Base-by-base conservation (phyloP, 1,140 invertebrate species). In the Hyles vespertilio region DNA sequence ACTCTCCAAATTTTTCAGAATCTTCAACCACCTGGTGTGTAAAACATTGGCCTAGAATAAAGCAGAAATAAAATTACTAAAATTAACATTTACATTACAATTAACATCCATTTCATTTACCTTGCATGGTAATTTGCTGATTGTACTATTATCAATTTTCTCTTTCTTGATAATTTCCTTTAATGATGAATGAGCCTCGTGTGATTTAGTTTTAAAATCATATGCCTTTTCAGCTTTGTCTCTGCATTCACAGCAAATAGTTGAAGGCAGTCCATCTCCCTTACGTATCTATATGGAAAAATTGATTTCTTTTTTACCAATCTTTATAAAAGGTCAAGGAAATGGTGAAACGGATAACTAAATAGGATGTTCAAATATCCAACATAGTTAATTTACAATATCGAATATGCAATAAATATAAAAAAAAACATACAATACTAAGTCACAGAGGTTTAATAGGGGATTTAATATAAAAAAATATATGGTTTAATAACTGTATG, bases 211-310 rank as follows among this genome's bases (percentile, higher is more conserved):
- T 55, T 67, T 81, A 58, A 83, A 87, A 44, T 77, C 63, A 72
- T 70, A 83, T 40, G 81, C 84, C 47, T 66, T 78, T 6, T 46
- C 54, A 4, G 76, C 81, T 53, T 76, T 80, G 5, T 80, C 76
- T 49, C 77, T 84, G 58, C 84, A 87, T 10, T 69, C 56, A 51
- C 58, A 36, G 53, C 84, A 87, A 45, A 87, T 71, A 49, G 69
- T 79, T 53, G 70, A 59, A 12, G 84, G 81, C 11, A 81, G 56
- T 4, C 77, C 80, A 78, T 87, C 81, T 12, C 62, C 69, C 58
- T 65, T 63, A 49, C 58, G 63, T 47, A 87, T 76, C 83, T 87
- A 45, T 8, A 47, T 40, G 10, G 10, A 40, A 5, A 36, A 40
- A 40, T 5, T 5, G 36, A 40, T 40, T 5, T 40, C 8, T 40